Base-by-base conservation (phyloP, 2,888 invertebrate species). In the Leistus spinibarbis region DNA sequence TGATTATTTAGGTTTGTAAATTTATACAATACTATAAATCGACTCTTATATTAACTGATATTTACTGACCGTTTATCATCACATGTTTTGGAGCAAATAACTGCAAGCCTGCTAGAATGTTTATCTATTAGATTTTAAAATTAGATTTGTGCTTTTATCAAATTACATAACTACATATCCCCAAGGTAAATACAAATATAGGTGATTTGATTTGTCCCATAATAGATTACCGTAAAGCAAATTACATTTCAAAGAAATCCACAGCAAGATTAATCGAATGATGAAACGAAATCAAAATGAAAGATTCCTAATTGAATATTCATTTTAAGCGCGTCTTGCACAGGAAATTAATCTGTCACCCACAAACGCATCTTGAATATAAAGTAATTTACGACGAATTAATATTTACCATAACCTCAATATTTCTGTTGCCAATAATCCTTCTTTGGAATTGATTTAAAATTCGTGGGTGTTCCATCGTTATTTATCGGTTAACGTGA, bases 321-420 rank as follows among this genome's bases (percentile, higher is more conserved):
- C 40, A 40, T 40, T 40, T 40, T 40, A 10, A 40, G 10, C 40
- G 13, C 40, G 62, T 16, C 53, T 20, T 19, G 20, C 22, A 56
- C 62, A 27, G 69, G 69, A 70, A 70, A 70, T 70, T 70, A 70
- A 70, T n/a, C 53, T 60, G 69, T 53, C 69, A 63, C 20, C 16
- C 17, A 19, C 69, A 70, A 40, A 40, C 3, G 5, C 40, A 40
- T 40, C 40, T 60, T 60, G 22, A 60, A 60, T 19, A 22, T 17
- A 10, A 22, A 10, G 60, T 20, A 60, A 19, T 19, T 60, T 2
- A 17, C 13, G 54, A 66, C 57, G 65, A 65, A 72, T 65, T 65
- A 72, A 56, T 72, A 54, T 72, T 66, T 72, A 72, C 65, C 54
- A 40, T 57, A 65, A 72, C 57, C 72, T 56, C 54, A 72, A 66